Evolutionary conservation across 2,888 invertebrate species (phyloP).

Genomic region (Oligia fasciuncula): DNA sequence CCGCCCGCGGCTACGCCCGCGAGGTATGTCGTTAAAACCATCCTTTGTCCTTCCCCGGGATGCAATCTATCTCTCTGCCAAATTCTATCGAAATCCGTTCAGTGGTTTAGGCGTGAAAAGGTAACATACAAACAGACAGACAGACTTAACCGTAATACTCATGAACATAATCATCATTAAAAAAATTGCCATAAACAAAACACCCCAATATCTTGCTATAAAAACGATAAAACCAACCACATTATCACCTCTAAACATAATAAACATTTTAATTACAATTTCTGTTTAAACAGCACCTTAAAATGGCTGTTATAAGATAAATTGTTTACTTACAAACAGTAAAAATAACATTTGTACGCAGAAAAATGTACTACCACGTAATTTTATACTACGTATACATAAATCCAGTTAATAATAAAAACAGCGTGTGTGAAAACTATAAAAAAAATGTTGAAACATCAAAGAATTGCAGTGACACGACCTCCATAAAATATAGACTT

Average conservation of each 20-base stretch:
- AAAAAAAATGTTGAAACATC: slow-evolving; percentile 59
- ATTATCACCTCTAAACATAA: slow-evolving; percentile 50
- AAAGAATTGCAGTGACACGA: slow-evolving; percentile 63
- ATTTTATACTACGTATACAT: slow-evolving; percentile 58
- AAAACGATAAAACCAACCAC: slow-evolving; percentile 45
- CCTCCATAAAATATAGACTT: slow-evolving; percentile 57
- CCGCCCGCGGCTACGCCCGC: no score
- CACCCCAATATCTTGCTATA: slow-evolving; percentile 26
- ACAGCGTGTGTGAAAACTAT: slow-evolving; percentile 38
- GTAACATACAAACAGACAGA: no score
- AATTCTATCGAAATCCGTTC: no score
- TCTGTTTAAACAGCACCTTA: slow-evolving; percentile 37
- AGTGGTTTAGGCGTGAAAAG: no score
- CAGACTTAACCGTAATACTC: neutral
- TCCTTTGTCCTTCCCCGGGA: no score
- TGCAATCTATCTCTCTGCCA: no score
- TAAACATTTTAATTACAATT: slow-evolving; percentile 58
- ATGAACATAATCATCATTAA: neutral
- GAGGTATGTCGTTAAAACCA: no score
- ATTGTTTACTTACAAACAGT: slow-evolving; percentile 60
- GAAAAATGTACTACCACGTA: slow-evolving; percentile 48
- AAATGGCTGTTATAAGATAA: slow-evolving; percentile 39
- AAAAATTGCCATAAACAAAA: slow-evolving; percentile 15
- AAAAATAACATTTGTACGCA: slow-evolving; percentile 55
- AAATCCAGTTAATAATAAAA: slow-evolving; percentile 67